These are phyloP conservation scores for Stenodema calcarata DNA, from an alignment of 2,888 invertebrate genomes.

Conservation along the genomic window DNA sequence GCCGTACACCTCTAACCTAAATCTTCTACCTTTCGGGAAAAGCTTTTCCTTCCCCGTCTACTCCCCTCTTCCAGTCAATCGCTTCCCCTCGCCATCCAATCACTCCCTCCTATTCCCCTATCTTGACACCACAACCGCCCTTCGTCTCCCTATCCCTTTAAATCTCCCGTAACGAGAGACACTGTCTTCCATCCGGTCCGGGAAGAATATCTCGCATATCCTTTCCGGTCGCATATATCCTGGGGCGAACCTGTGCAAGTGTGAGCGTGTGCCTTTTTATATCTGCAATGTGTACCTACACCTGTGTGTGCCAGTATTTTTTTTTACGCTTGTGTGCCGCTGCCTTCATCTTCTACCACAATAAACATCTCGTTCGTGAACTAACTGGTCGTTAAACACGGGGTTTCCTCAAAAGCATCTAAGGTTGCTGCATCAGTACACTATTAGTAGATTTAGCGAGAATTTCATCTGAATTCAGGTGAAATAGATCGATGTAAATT, in stretches of 20 bases:
- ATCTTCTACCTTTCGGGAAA: not conserved
- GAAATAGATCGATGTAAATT: too few relatives aligned
- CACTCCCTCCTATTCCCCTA: not conserved
- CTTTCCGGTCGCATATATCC: not conserved
- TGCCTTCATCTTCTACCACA: not conserved
- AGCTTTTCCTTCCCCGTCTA: not conserved
- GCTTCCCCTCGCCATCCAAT: not conserved
- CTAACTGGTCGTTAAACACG: conserved; percentile 2
- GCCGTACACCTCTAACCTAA: not conserved
- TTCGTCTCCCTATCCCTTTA: conserved; percentile 7
- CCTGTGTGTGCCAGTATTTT: not conserved
- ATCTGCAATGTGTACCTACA: not conserved
- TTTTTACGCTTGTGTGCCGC: not conserved
- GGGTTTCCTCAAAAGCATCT: not conserved
- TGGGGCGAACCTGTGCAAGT: not conserved
- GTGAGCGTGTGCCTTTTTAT: not conserved
- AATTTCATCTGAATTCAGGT: too few relatives aligned
- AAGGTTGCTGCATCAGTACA: not conserved
- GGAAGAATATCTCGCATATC: conserved; percentile 28
- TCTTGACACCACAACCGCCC: not conserved
- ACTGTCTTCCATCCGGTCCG: conserved; percentile 22
- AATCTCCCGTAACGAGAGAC: conserved; percentile 44
- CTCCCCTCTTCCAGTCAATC: not conserved
- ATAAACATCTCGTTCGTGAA: conserved; percentile 27
- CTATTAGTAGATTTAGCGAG: too few relatives aligned